Evolutionary conservation across 2,113 vertebrate species (phyloP), one percentile per base, ranked within the genome.

Genomic region (Vulpes vulpes): DNA sequence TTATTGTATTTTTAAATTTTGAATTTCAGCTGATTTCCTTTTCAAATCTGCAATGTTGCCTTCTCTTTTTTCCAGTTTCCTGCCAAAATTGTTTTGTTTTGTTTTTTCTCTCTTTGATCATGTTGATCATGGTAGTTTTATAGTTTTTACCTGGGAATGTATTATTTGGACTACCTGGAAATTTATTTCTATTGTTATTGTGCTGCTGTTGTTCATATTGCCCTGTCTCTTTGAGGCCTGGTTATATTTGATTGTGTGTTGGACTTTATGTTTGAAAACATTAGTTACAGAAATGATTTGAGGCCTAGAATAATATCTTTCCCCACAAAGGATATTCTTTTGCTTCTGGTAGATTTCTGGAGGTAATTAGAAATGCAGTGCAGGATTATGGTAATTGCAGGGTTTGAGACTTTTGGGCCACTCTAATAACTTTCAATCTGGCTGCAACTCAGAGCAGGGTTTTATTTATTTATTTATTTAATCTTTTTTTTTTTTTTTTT

Each of bases 231-330:
- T 74, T 82, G 92, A 90, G 16, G 38, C 49, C 25, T 87, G 32
- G 38, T 83, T 92, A 60, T 62, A 14, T 62, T 62, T 65, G 81
- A 69, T 49, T 59, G 10, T 49, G 14, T 86, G 65, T 60, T 73
- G 20, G 38, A 62, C n/a, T 27, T 22, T 80, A n/a, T 9, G 57
- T 96, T 88, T 89, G 73, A 94, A 98, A 89, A 49, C 38, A 82
- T 55, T 76, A 65, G 12, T 73, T 89, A 22, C 23, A 64, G 73
- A 92, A 84, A 78, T 84, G n/a, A 74, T 65, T 74, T 43, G 53
- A 76, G 79, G 30, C 49, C 60, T 85, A 65, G 35, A 91, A 55
- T 25, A 10, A 4, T 43, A 8, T 49, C 16, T 73, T 71, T 62
- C 30, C 15, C 38, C 23, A 76, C 32, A 81, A 30, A 82, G 20